Base-by-base conservation (phyloP, 1,140 invertebrate genomes). In the Conus betulinus region DNA sequence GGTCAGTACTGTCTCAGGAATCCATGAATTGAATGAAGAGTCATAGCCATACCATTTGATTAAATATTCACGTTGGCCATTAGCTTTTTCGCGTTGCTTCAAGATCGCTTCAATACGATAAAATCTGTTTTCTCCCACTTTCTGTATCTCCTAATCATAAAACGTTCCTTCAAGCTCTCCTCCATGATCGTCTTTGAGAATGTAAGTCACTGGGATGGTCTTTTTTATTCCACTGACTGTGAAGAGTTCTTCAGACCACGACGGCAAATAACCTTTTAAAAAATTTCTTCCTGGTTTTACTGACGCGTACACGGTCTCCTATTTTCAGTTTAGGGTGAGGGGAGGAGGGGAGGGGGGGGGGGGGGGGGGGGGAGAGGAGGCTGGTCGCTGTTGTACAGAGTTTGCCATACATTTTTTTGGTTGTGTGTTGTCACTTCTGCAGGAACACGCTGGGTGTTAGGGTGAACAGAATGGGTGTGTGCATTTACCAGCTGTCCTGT, bases 381-480 rank as follows among this genome's bases (percentile, higher is more conserved):
- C n/a, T 82, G 78, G 1, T 57, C n/a, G 10, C 17, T 11, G 17
- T 39, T 39, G 52, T 88, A 88, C 57, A 85, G 63, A 7, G 51
- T 85, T n/a, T 85, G 23, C 71, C 60, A 84, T 15, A 84, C 83
- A 8, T 76, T 39, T 53, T 88, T 57, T 39, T 88, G 57, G 67
- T 85, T 88, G 27, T 39, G 39, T 39, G 39, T 39, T 39, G 39
- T 39, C 39, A 39, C 39, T 39, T 39, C 39, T 39, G 39, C 39
- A 39, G 39, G 39, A 39, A 3, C 39, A 39, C 39, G 39, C 39
- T 52, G n/a, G n/a, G 95, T 96, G 23, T 93, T 95, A 83, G 93
- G 81, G 52, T 96, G 95, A 88, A 90, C 63, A 0, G 90, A 93
- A 85, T 94, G 92, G 93, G 96, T 96, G 90, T 96, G 96, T 53